Evolutionary conservation across 1,140 invertebrate genomes (phyloP).

Genomic region (Zaprionus nigranus): DNA sequence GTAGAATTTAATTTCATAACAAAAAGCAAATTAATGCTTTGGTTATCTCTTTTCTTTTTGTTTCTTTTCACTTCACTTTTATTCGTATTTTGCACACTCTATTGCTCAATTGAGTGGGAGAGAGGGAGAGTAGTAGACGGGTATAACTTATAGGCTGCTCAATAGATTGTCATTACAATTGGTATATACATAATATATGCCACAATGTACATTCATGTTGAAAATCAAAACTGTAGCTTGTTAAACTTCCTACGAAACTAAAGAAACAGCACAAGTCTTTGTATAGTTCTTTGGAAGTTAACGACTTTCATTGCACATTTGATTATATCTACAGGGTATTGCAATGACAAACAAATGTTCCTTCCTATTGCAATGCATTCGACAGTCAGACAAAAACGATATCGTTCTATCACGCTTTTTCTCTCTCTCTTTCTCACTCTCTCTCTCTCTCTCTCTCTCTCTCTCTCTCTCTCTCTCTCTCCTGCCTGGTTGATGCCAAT

Average conservation of each 20-base stretch:
- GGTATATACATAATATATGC: neutral
- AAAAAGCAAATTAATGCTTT: constrained; percentile 55
- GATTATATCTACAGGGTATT: neutral
- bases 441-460: neutral
- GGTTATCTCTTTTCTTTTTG: neutral
- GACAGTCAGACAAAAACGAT: neutral
- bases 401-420: neutral
- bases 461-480: neutral
- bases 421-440: too few species aligned
- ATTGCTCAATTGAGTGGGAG: constrained; percentile 37
- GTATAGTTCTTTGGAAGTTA: too few species aligned
- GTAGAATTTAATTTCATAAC: constrained; percentile 50
- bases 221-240: neutral
- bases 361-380: neutral
- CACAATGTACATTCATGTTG: too few species aligned
- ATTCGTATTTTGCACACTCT: constrained; percentile 51
- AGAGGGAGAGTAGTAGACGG: neutral
- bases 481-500: constrained; percentile 35
- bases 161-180: neutral
- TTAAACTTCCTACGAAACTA: neutral
- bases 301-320: neutral
- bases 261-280: neutral
- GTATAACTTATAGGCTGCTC: neutral
- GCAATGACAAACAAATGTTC: neutral
- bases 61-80: neutral